A percentile compares a stretch with the other conserved stretches of the same genome.
Conservation (phyloP, 2,888 invertebrate species). For the Odontothrips loti region DNA sequence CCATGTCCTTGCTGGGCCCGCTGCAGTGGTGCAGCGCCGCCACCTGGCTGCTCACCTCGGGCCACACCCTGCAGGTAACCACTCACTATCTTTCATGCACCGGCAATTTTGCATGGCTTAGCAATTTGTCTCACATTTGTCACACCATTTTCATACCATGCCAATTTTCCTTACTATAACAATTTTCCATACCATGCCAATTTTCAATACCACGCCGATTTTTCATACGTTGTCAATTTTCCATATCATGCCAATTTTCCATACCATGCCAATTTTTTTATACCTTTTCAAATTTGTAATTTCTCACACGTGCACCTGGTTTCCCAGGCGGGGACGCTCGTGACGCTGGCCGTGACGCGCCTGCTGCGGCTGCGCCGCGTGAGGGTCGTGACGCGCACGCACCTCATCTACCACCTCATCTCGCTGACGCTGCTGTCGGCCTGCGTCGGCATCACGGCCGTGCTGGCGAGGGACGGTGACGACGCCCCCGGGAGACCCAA, state of each 20-base stretch:
- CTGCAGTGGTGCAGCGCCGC: conserved; percentile 49
- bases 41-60: conserved; percentile 51
- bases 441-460: conserved; percentile 53
- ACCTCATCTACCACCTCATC: conserved; percentile 51
- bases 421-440: conserved; percentile 52
- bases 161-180: no score
- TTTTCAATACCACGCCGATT: no score
- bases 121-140: no score
- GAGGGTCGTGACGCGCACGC: conserved; percentile 45
- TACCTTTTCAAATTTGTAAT: no score
- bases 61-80: conserved; percentile 49
- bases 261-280: no score
- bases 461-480: conserved; percentile 47
- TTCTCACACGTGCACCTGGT: no score
- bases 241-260: no score
- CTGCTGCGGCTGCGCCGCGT: conserved; percentile 44
- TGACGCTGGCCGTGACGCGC: conserved; percentile 51
- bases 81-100: no score
- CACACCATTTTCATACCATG: no score
- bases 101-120: no score
- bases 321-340: conserved; percentile 47
- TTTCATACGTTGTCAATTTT: no score
- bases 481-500: conserved; percentile 47
- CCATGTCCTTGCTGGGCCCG: conserved; percentile 46
- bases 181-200: no score